Base-by-base conservation (phyloP, 2,888 invertebrate genomes). In the Scaptomyza reducta region DNA sequence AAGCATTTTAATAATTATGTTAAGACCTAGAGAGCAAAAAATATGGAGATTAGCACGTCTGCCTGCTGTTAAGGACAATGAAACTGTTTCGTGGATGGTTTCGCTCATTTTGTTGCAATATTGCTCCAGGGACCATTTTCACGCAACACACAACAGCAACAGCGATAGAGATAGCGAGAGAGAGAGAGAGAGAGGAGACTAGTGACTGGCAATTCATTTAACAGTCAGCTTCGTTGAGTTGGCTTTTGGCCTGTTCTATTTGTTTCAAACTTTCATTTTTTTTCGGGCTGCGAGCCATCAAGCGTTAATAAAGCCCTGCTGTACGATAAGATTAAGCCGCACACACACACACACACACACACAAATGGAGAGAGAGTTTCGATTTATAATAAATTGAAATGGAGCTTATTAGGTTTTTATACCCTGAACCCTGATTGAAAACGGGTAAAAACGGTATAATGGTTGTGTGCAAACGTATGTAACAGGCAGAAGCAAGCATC, bases 311-410 rank as follows among this genome's bases (percentile, higher is more conserved):
- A 86, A 74, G 82, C 76, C 82, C 78, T 80, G 76, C 81, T 76
- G 76, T 58, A 61, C 81, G 87, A 87, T 82, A 84, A 84, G 84
- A 78, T 75, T 75, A 66, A 38, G 14, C 11, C 64, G 29, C 51
- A 57, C 51, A 35, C 46, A 59, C 41, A 61, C 57, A 53, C 49
- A 51, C 45, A 40, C 62, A 60, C 63, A 22, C 41, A 58, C 38
- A 40, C 18, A 44, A 53, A 31, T 11, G 63, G n/a, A 53, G 55
- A 59, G 41, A 54, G 29, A 41, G 68, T 59, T 83, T 80, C 84
- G 84, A 80, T 86, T 83, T 82, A 76, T 83, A 83, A 80, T 83
- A 82, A 83, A 82, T 86, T 82, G 78, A 83, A 86, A 86, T 74
- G 74, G 81, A 82, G 76, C 87, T 82, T 77, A 84, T 86, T 82